Base-by-base conservation (phyloP, 2,797 vertebrate genomes). In the Pseudomugil tenellus region DNA sequence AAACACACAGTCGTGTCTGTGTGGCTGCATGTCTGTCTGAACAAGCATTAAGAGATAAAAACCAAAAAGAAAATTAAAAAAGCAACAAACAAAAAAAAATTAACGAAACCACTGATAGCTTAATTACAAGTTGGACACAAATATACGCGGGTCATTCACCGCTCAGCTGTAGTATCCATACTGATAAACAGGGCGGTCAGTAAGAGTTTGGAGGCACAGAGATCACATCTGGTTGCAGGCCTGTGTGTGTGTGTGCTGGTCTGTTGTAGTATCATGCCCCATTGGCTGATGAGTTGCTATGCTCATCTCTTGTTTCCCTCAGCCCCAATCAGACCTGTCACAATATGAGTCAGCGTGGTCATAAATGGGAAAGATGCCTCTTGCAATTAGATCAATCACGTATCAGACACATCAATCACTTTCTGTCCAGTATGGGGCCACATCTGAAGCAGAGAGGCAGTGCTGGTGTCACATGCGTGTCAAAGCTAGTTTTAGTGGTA, bases 251-350 rank as follows among this genome's bases (percentile, higher is more conserved):
- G 66, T 58, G 57, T 32, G 67, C 72, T 69, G 80, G 72, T 74
- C 80, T 80, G 64, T 73, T 84, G 80, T 85, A 79, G 77, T 80
- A 85, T 84, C 79, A 84, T 84, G 83, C 83, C 86, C 88, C 78
- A 90, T 91, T 92, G 90, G 91, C 81, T 91, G 87, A 79, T 76
- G 85, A 91, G 89, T 92, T 92, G 90, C 90, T 92, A 91, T 90
- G 91, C 86, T 87, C 87, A 75, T 86, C 79, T 70, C 78, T 84
- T 73, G 67, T 70, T 79, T 74, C 80, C 81, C 86, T 83, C 83
- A 73, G 73, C 61, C 63, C 62, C 74, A 78, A 79, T 86, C 84
- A 84, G 72, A 79, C 73, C 77, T 84, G 76, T 87, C 86, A 84
- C 67, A 84, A 76, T 81, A 74, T 76, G 77, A 88, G 76, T 90